Base-by-base conservation (phyloP, 2,888 invertebrate species). In the Amaurobius ferox region DNA sequence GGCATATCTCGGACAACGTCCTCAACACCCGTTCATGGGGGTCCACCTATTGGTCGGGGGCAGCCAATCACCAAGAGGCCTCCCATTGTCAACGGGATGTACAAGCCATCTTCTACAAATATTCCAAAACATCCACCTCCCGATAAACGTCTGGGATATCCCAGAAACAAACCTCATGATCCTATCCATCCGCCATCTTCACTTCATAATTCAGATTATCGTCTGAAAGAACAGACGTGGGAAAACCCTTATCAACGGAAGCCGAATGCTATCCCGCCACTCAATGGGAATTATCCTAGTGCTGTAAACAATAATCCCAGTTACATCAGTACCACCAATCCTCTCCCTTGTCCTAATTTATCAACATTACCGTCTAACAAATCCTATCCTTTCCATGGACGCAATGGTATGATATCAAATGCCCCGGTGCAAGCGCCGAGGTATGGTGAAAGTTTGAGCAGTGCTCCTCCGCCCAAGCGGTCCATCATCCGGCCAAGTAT, bases 1-100 rank as follows among this genome's bases (percentile, higher is more conserved):
- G 88, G 88, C 19, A 88, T 88, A 26, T 80, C 86, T n/a, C 67
- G 80, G 29, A 19, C 74, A 7, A 29, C 30, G 44, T 48, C 87
- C 7, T 23, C 35, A 55, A 13, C 48, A 26, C 16, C 44, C 48
- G 74, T 61, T n/a, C 71, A 78, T 68, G 81, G 70, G 26, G 62
- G 61, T 62, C 35, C 70, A 6, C 68, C 62, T 23, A 83, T 40
- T 71, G 40, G 68, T 16, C 55, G 55, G 23, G 23, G 26, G 16
- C 35, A 62, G n/a, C 29, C 35, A 1, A 28, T 39, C 30, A 26
- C 70, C 28, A 55, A 35, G 28, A 68, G 61, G 30, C 71, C 71
- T 29, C 66, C 66, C 19, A 19, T 66, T 19, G 30, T 55, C 2
- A 78, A 78, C 39, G 70, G 79, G 19, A 35, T 61, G 19, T 23